Conservation (phyloP, 2,797 vertebrate genomes). For the Cynodonichthys magdalenae region DNA sequence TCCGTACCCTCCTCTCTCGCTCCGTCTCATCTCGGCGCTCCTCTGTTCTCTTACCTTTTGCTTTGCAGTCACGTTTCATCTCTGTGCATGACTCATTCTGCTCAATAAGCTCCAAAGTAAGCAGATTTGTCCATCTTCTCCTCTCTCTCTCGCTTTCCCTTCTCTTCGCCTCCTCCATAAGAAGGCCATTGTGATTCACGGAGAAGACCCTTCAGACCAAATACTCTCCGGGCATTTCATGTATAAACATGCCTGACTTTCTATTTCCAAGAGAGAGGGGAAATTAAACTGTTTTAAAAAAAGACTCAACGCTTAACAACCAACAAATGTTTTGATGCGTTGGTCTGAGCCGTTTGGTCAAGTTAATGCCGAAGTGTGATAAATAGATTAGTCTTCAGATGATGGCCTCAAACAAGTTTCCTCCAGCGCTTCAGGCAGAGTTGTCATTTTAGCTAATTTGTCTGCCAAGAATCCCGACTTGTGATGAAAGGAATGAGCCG, state of each 20-base stretch:
- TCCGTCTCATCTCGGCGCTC: slow-evolving; percentile 46
- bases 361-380: slow-evolving; percentile 81
- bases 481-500: slow-evolving; percentile 73
- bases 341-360: slow-evolving; percentile 69
- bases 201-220: slow-evolving; percentile 83
- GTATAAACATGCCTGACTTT: slow-evolving; percentile 85
- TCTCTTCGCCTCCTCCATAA: slow-evolving; percentile 64
- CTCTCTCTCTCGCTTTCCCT: slow-evolving; percentile 56
- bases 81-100: slow-evolving; percentile 85
- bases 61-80: slow-evolving; percentile 85
- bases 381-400: slow-evolving; percentile 84
- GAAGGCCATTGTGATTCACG: slow-evolving; percentile 86
- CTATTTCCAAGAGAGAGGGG: slow-evolving; percentile 59
- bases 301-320: slow-evolving; percentile 71
- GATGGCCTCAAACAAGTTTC: slow-evolving; percentile 78
- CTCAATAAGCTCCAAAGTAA: slow-evolving; percentile 89
- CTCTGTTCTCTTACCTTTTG: slow-evolving; percentile 75
- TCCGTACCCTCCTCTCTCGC: slow-evolving; percentile 42
- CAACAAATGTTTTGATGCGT: slow-evolving; percentile 69
- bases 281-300: slow-evolving; percentile 50
- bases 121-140: slow-evolving; percentile 84
- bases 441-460: slow-evolving; percentile 82
- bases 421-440: slow-evolving; percentile 63
- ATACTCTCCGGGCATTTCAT: slow-evolving; percentile 84
- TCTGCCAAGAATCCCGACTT: slow-evolving; percentile 67